Evolutionary conservation across 1,140 invertebrate species (phyloP).

Genomic region (Ips typographus): DNA sequence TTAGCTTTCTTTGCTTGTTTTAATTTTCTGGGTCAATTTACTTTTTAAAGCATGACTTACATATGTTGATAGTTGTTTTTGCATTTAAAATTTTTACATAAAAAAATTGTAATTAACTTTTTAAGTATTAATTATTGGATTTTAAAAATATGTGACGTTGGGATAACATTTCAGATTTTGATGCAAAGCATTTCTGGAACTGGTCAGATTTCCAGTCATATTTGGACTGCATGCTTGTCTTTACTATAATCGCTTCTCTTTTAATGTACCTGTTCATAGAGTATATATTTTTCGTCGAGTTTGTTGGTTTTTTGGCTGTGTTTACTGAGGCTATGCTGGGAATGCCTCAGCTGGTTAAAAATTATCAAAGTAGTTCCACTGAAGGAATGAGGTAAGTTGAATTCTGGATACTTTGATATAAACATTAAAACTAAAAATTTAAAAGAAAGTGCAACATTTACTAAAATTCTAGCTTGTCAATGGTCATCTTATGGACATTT

Average conservation of each 20-base stretch:
- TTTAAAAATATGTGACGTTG: too few relatives aligned
- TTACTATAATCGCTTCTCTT: conserved; percentile 78
- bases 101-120: too few relatives aligned
- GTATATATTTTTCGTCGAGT: conserved; percentile 80
- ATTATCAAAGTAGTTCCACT: conserved; percentile 87
- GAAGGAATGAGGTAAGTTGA: conserved; percentile 89
- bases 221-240: conserved; percentile 86
- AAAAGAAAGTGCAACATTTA: not conserved
- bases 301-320: conserved; percentile 89
- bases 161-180: conserved; percentile 72
- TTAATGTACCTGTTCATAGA: conserved; percentile 88
- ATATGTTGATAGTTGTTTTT: not conserved
- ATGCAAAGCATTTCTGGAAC: conserved; percentile 93
- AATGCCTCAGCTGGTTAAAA: conserved; percentile 88
- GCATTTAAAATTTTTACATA: not conserved
- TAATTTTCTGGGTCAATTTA: too few relatives aligned
- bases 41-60: not conserved
- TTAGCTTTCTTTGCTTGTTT: not conserved
- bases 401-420: not conserved
- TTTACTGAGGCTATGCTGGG: conserved; percentile 97
- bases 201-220: conserved; percentile 99
- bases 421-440: not conserved
- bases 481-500: conserved; percentile 96
- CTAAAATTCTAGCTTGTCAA: conserved; percentile 66
- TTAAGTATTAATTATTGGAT: too few relatives aligned